Base-by-base conservation (phyloP, 1,140 invertebrate genomes). In the Pseudomyrmex sp. region DNA sequence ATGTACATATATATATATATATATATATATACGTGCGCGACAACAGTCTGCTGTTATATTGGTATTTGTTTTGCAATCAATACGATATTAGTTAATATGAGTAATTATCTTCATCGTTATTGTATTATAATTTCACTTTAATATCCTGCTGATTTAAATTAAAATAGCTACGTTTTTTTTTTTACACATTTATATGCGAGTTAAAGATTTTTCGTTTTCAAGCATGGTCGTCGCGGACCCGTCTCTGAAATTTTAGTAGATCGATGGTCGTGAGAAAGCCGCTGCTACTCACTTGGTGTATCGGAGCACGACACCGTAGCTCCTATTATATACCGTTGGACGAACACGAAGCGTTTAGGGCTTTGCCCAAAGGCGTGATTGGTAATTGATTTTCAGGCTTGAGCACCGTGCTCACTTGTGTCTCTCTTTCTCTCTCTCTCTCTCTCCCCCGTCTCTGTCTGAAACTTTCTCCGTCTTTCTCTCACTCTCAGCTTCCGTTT, bases 351-450 rank as follows among this genome's bases (percentile, higher is more conserved):
- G 85, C 85, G 82, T 87, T 35, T 46, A 75, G 82, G 77, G 88
- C 88, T 91, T 91, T 91, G 89, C 76, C 88, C 80, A 86, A 90
- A 90, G 90, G 85, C 90, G 89, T 90, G 89, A 91, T 91, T 90
- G 90, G 87, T 90, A 90, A 91, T 91, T 91, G 90, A 91, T 91
- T 91, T 91, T 91, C 90, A 90, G 87, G 90, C 86, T 90, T 91
- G 89, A 82, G 54, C 87, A 89, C 85, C 82, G 82, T 82, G 82
- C 74, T 85, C 83, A 80, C 70, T 79, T 76, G 63, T 54, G 48
- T 63, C 62, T 79, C 76, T 73, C 82, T 84, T 63, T 83, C 72
- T 85, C 82, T 77, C 77, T 84, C 56, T 68, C 35, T 75, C 87
- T 7, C 5, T 54, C 56, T 56, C 62, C 68, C 48, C 68, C 48